phyloP scores from a whole-genome alignment of 2,888 invertebrate genomes.

The Itoplectis maculator region DNA sequence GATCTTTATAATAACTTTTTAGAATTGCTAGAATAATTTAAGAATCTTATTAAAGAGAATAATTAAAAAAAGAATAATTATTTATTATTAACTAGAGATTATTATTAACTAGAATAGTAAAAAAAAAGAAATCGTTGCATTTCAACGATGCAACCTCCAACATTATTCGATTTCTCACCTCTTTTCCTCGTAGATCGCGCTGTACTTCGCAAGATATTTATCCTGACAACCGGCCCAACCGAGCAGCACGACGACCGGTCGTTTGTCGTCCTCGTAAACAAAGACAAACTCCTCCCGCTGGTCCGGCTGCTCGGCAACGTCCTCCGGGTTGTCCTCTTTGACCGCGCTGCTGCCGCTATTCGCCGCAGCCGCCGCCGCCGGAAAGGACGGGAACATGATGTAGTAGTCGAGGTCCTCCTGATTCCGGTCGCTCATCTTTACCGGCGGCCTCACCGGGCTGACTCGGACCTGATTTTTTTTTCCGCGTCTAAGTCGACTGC shows the following conservation, averaged over 20 bases:
- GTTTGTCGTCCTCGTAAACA: slow-evolving; percentile 87
- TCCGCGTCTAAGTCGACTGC: not conserved
- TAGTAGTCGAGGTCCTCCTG: slow-evolving; percentile 87
- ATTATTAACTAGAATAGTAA: no score
- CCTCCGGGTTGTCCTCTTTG: slow-evolving; percentile 30
- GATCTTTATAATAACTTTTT: no score
- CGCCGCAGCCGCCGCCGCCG: slow-evolving; percentile 78
- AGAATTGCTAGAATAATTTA: no score
- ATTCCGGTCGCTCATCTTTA: slow-evolving; percentile 73
- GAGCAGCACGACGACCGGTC: slow-evolving; percentile 90
- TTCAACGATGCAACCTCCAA: not conserved
- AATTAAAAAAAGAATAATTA: no score
- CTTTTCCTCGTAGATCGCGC: slow-evolving; percentile 91
- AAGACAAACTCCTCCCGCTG: slow-evolving; percentile 86
- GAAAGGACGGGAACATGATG: slow-evolving; percentile 87
- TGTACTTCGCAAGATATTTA: slow-evolving; percentile 91
- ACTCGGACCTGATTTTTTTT: slow-evolving; percentile 31
- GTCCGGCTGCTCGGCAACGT: slow-evolving; percentile 71
- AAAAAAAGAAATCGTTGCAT: not conserved
- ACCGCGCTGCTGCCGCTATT: slow-evolving; percentile 43
- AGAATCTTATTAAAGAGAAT: no score
- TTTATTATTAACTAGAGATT: no score
- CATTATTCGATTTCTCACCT: slow-evolving; percentile 85
- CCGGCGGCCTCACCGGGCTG: slow-evolving; percentile 37
- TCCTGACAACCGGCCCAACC: slow-evolving; percentile 94